Evolutionary conservation across 2,797 vertebrate species (phyloP).

Genomic region (Garrulus glandarius): DNA sequence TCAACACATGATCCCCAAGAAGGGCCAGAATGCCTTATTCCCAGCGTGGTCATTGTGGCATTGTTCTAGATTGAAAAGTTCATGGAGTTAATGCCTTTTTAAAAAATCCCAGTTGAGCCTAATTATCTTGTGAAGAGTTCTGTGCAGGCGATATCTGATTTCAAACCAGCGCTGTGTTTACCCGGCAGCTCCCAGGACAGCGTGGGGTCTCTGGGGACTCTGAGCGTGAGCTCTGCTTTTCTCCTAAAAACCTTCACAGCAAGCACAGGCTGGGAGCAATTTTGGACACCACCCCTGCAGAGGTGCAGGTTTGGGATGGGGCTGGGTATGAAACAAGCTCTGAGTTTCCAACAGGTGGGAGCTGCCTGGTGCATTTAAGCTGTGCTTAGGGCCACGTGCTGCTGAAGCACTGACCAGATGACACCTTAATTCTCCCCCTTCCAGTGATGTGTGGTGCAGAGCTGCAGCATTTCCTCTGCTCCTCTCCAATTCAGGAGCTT

Average conservation of each 20-base stretch:
- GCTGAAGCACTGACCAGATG: not conserved
- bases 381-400: not conserved
- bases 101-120: constrained; percentile 52
- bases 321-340: fast-evolving
- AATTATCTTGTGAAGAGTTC: constrained; percentile 14
- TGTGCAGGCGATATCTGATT: not conserved
- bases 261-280: not conserved
- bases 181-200: not conserved
- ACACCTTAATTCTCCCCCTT: not conserved
- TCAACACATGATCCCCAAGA: constrained; percentile 63
- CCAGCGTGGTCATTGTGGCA: constrained; percentile 55
- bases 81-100: constrained; percentile 65
- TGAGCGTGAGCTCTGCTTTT: not conserved
- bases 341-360: not conserved
- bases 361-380: not conserved
- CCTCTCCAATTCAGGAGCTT: not conserved
- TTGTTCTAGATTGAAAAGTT: constrained; percentile 71
- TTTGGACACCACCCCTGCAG: not conserved
- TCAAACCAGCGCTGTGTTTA: not conserved
- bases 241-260: not conserved
- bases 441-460: not conserved
- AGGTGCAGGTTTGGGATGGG: not conserved
- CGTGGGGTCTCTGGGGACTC: not conserved
- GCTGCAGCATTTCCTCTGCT: not conserved
- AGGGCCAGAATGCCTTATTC: constrained; percentile 61